Evolutionary conservation across 2,888 invertebrate genomes (phyloP).

Genomic region (Reticulitermes lucifugus): DNA sequence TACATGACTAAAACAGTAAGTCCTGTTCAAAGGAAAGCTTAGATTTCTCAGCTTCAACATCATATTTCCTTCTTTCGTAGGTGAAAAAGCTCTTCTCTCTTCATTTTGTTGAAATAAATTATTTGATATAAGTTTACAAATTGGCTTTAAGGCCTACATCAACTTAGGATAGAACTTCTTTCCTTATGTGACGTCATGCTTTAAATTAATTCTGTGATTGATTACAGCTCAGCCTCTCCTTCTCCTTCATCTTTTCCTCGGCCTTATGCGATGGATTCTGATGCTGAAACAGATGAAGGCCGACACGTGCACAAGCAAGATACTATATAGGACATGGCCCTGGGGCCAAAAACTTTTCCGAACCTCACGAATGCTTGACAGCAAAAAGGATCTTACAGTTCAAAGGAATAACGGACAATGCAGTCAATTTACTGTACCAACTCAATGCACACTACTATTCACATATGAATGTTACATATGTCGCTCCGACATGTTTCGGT

Average conservation of each 20-base stretch:
- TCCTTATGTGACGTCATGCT: background rate
- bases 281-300: background rate
- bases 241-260: background rate
- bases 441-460: too few relatives aligned
- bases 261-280: background rate
- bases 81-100: background rate
- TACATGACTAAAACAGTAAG: too few relatives aligned
- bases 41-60: background rate
- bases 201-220: slow-evolving; percentile 11
- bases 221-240: background rate
- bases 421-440: too few relatives aligned
- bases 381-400: background rate
- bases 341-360: background rate
- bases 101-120: background rate
- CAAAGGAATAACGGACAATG: background rate
- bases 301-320: background rate
- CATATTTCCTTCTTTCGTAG: background rate
- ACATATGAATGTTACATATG: too few relatives aligned
- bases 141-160: background rate
- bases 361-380: background rate
- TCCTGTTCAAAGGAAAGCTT: too few relatives aligned
- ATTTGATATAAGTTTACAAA: background rate
- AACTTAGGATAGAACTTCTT: background rate
- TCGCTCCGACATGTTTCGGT: too few relatives aligned
- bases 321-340: background rate